Conservation (phyloP, 2,888 invertebrate genomes). For the Trimorus sp. region DNA sequence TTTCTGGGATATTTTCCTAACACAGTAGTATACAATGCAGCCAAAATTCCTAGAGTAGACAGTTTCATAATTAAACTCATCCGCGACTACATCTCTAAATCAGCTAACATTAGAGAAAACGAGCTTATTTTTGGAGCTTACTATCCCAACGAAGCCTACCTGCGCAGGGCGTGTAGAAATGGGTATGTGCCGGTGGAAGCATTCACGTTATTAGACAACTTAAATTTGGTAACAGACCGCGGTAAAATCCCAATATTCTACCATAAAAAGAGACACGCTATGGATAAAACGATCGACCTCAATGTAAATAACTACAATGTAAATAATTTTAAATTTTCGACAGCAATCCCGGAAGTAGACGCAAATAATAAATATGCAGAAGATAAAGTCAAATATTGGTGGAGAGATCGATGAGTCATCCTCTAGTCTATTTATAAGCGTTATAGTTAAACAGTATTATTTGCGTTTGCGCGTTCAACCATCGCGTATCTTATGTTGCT, state of each 20-base stretch:
- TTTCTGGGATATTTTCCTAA: too few relatives aligned
- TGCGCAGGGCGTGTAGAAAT: neutral
- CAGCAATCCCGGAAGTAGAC: neutral
- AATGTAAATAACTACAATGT: neutral
- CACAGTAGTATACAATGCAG: too few relatives aligned
- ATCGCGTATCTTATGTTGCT: too few relatives aligned
- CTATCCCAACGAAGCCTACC: neutral
- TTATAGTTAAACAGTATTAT: too few relatives aligned
- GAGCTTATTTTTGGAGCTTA: slow-evolving; percentile 7
- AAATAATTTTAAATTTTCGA: neutral
- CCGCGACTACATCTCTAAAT: slow-evolving; percentile 1
- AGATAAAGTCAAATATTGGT: neutral
- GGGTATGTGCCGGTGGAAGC: slow-evolving; percentile 8
- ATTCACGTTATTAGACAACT: slow-evolving; percentile 1
- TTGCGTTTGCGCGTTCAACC: too few relatives aligned
- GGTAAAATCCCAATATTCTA: neutral
- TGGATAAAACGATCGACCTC: neutral
- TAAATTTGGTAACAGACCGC: neutral
- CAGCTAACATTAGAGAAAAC: neutral
- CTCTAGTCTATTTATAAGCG: too few relatives aligned
- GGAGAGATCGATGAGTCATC: too few relatives aligned
- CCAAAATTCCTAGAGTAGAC: too few relatives aligned
- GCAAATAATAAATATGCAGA: neutral
- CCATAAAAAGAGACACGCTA: slow-evolving; percentile 2
- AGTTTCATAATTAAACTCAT: too few relatives aligned